Evolutionary conservation across 1,140 invertebrate genomes (phyloP).

Genomic region (Coboldia fuscipes): DNA sequence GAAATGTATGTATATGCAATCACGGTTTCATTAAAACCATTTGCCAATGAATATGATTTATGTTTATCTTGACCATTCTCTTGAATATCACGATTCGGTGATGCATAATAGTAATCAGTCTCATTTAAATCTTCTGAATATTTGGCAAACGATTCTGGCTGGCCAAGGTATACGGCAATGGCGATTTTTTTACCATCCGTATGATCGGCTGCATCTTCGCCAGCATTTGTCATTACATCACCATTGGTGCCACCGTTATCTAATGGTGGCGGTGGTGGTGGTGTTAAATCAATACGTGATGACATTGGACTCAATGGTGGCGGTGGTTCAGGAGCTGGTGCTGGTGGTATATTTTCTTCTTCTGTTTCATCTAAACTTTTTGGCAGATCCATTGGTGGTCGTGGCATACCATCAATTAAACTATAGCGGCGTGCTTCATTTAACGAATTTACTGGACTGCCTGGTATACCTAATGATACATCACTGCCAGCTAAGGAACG

Average conservation of each 20-base stretch:
- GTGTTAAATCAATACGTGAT: slow-evolving; percentile 18
- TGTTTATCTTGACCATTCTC: slow-evolving; percentile 14
- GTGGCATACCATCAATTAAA: slow-evolving; percentile 19
- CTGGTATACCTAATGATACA: slow-evolving; percentile 43
- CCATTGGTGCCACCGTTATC: too few relatives aligned
- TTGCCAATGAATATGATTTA: slow-evolving; percentile 8
- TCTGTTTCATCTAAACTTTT: slow-evolving; percentile 26
- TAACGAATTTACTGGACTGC: slow-evolving; percentile 25
- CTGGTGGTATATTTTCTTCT: slow-evolving; percentile 23
- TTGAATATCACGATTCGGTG: slow-evolving; percentile 21
- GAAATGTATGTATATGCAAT: slow-evolving; percentile 79
- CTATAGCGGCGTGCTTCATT: slow-evolving; percentile 21
- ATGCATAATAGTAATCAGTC: slow-evolving; percentile 24
- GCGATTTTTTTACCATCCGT: slow-evolving; percentile 71
- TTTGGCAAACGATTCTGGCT: slow-evolving; percentile 52
- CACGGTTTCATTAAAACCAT: slow-evolving; percentile 35
- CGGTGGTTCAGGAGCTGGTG: slow-evolving; percentile 20
- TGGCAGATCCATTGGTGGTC: slow-evolving; percentile 22
- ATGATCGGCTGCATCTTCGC: slow-evolving; percentile 44
- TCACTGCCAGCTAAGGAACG: slow-evolving; percentile 63
- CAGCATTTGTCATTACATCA: slow-evolving; percentile 20
- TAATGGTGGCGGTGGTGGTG: slow-evolving; percentile 15
- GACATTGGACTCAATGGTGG: slow-evolving; percentile 15
- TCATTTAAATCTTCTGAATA: slow-evolving; percentile 40
- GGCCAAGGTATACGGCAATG: slow-evolving; percentile 63